These are phyloP conservation scores for Nannospalax galili DNA, from an alignment of 2,113 vertebrate genomes.

Conservation along the genomic window DNA sequence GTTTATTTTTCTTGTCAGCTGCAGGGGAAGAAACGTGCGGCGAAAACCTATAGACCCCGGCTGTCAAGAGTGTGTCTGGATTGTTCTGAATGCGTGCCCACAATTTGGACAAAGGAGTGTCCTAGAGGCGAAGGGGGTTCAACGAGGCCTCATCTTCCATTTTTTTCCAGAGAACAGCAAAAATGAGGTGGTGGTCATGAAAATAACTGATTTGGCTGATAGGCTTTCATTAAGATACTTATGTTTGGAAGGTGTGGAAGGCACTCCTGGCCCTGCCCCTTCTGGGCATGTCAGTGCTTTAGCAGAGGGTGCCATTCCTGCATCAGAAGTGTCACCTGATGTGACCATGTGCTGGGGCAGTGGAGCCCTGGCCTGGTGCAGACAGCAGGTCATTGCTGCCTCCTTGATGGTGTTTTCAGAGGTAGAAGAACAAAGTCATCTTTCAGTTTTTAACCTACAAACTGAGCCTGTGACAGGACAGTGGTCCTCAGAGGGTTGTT, in stretches of 20 bases:
- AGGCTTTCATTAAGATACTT: neutral
- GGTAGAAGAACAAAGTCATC: too few species aligned
- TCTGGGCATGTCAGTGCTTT: neutral
- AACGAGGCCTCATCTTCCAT: neutral
- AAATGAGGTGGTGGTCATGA: neutral
- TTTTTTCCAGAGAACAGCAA: neutral
- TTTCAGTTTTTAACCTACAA: too few species aligned
- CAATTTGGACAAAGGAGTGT: conserved; percentile 48
- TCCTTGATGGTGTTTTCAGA: too few species aligned
- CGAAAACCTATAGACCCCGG: conserved; percentile 59
- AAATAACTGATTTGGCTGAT: conserved; percentile 4
- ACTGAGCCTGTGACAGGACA: neutral
- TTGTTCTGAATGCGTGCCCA: conserved; percentile 40
- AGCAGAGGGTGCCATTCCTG: neutral
- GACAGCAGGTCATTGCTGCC: neutral
- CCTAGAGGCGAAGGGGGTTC: conserved; percentile 19
- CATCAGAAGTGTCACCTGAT: neutral
- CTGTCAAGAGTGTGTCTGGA: conserved; percentile 66
- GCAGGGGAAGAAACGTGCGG: conserved; percentile 63
- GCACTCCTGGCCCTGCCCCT: conserved; percentile 15
- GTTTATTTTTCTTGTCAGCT: conserved; percentile 80
- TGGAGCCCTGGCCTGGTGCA: neutral
- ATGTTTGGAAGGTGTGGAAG: conserved; percentile 12
- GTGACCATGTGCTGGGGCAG: neutral
- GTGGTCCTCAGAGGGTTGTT: neutral